phyloP scores from a whole-genome alignment of 2,888 invertebrate genomes.

The Sesia bembeciformis region DNA sequence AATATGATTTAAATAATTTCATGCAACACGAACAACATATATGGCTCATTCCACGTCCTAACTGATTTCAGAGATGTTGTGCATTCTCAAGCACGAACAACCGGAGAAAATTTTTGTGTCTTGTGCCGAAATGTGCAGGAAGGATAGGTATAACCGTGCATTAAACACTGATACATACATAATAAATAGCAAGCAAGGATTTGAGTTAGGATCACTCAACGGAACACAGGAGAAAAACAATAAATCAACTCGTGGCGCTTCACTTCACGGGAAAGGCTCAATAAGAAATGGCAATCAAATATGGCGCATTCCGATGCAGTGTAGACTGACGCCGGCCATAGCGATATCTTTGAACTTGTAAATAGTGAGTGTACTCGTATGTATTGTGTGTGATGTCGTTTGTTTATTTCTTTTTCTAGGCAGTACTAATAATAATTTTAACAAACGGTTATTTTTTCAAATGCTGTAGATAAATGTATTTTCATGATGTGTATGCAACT shows the following conservation, averaged over 20 bases:
- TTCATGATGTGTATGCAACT: neutral
- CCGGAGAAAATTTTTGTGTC: slow-evolving; percentile 53
- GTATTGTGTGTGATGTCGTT: slow-evolving; percentile 28
- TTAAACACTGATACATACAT: slow-evolving; percentile 52
- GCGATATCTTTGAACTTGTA: slow-evolving; percentile 17
- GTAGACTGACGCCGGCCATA: slow-evolving; percentile 43
- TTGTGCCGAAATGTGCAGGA: slow-evolving; percentile 64
- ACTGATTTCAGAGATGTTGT: slow-evolving; percentile 52
- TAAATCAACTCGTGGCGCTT: slow-evolving; percentile 38
- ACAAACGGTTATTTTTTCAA: no score
- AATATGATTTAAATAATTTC: slow-evolving; percentile 55
- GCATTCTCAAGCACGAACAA: slow-evolving; percentile 67
- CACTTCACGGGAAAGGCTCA: slow-evolving; percentile 55
- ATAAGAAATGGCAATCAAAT: slow-evolving; percentile 26
- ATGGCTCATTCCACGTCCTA: slow-evolving; percentile 67
- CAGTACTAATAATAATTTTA: slow-evolving; percentile 23
- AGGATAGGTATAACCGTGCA: slow-evolving; percentile 66
- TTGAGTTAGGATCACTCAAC: slow-evolving; percentile 49
- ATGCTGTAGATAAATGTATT: no score
- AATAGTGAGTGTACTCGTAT: slow-evolving; percentile 27
- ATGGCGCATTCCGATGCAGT: slow-evolving; percentile 62
- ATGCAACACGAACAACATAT: slow-evolving; percentile 72
- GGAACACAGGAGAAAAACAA: slow-evolving; percentile 37
- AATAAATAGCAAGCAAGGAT: slow-evolving; percentile 65
- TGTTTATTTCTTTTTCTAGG: slow-evolving; percentile 22